Evolutionary conservation across 2,888 invertebrate species (phyloP), one percentile per base, ranked within the genome.

Genomic region (Aspidiotus rigidus): DNA sequence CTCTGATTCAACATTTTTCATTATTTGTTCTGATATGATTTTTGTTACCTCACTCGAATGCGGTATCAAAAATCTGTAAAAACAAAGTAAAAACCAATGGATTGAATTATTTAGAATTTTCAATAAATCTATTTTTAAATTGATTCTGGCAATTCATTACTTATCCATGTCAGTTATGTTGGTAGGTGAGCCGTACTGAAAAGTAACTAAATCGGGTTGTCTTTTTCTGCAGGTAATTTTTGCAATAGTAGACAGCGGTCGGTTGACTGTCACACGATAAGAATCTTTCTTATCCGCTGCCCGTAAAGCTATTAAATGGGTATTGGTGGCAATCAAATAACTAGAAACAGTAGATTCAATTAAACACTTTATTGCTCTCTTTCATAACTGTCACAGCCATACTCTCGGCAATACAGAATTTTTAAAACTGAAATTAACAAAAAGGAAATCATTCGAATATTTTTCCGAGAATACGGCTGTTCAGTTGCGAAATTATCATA

Each of bases 191-290:
- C 96, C 95, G 78, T 97, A 97, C 78, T 95, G 94, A 78, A 99
- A 97, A 0, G 98, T 98, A 72, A 99, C 95, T 74, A 98, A 81
- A 79, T 98, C 94, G 0, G 97, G 96, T 77, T 93, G 90, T 70
- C 89, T 86, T 78, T 95, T 95, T 78, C 95, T 93, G 11, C 96
- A 95, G 0, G 98, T 98, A 72, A 99, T 99, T 81, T 93, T 95
- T 9, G 97, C 92, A 74, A 99, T 93, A 64, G 91, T 90, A 2
- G 92, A 88, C 67, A 99, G 81, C 0, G 93, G 90, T 69, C 96
- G 84, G 72, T 91, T 85, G 0, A 93, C 90, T 76, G 93, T 88
- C 0, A 97, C 85, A 77, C 90, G 88, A 0, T 90, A 94, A 73
- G 85, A 84, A 1, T 90, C 93, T 75, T 85, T 86, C 73, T 85